A percentile compares a stretch with the other conserved stretches of the same genome.
Conservation (phyloP, 1,140 invertebrate genomes). For the Hycleus phaleratus region DNA sequence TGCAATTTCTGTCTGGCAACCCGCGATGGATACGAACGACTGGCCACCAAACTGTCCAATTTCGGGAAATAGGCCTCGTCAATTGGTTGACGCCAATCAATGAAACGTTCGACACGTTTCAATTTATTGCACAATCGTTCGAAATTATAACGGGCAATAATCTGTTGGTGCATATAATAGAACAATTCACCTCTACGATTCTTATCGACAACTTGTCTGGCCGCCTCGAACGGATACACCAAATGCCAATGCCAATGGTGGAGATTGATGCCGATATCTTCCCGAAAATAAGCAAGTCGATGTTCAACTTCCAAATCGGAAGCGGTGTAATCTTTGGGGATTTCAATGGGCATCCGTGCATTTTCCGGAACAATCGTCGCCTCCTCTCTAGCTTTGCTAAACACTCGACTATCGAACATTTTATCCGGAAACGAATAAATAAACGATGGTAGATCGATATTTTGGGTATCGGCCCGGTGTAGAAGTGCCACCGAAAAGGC, state of each 20-base stretch:
- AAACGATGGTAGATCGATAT: slow-evolving; percentile 60
- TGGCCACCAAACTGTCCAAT: slow-evolving; percentile 56
- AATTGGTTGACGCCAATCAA: slow-evolving; percentile 54
- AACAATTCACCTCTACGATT: slow-evolving; percentile 68
- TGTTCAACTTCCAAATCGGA: slow-evolving; percentile 66
- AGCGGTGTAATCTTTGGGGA: slow-evolving; percentile 66
- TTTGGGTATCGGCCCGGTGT: slow-evolving; percentile 66
- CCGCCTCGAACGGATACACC: slow-evolving; percentile 63
- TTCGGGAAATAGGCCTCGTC: slow-evolving; percentile 65
- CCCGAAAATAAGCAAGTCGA: slow-evolving; percentile 65
- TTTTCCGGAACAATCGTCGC: slow-evolving; percentile 55
- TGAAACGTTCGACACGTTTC: slow-evolving; percentile 48
- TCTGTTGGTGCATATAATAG: slow-evolving; percentile 73
- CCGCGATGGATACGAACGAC: slow-evolving; percentile 53
- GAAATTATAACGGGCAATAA: slow-evolving; percentile 61
- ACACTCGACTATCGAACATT: slow-evolving; percentile 64
- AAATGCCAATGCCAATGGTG: slow-evolving; percentile 84
- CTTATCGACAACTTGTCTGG: slow-evolving; percentile 53
- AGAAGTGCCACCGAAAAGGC: slow-evolving; percentile 64
- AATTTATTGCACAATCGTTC: slow-evolving; percentile 59
- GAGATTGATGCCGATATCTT: slow-evolving; percentile 65
- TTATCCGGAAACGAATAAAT: slow-evolving; percentile 69
- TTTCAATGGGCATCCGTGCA: slow-evolving; percentile 56
- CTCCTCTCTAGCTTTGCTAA: slow-evolving; percentile 58
- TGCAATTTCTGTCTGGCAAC: slow-evolving; percentile 48